Conservation (phyloP, 1,140 invertebrate genomes). For the Drosophila nigrodunni region DNA sequence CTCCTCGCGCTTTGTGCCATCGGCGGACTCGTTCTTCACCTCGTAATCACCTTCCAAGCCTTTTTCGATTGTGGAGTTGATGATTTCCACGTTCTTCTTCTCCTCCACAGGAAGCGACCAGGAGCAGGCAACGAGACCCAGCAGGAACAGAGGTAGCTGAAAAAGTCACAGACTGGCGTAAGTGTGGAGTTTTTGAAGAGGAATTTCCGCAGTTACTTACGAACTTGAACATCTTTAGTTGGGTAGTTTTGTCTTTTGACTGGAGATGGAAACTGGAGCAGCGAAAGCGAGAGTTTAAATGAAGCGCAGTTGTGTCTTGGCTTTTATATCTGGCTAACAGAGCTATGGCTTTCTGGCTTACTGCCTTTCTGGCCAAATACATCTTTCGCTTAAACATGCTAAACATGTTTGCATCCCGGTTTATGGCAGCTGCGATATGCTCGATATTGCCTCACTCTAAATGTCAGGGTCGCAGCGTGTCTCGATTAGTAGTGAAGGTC, state of each 20-base stretch:
- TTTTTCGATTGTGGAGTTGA: slow-evolving; percentile 64
- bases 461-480: slow-evolving; percentile 60
- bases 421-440: slow-evolving; percentile 61
- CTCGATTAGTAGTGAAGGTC: background rate
- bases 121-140: slow-evolving; percentile 38
- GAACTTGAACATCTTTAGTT: slow-evolving; percentile 66
- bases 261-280: slow-evolving; percentile 29
- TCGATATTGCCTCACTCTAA: slow-evolving; percentile 44
- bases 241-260: slow-evolving; percentile 1
- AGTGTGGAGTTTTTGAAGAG: too few species aligned
- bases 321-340: slow-evolving; percentile 66
- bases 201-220: slow-evolving; percentile 58
- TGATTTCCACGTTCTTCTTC: slow-evolving; percentile 48
- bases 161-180: background rate
- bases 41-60: slow-evolving; percentile 58
- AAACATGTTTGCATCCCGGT: slow-evolving; percentile 83
- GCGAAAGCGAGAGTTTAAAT: slow-evolving; percentile 75
- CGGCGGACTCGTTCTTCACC: slow-evolving; percentile 30
- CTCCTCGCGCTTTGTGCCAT: slow-evolving; percentile 65
- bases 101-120: slow-evolving; percentile 20
- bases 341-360: too few species aligned
- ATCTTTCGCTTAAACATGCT: slow-evolving; percentile 74
- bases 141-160: slow-evolving; percentile 60
- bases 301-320: slow-evolving; percentile 46
- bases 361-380: background rate